These are phyloP conservation scores for Mormoops blainvillei DNA, from an alignment of 2,113 vertebrate species.

Conservation along the genomic window DNA sequence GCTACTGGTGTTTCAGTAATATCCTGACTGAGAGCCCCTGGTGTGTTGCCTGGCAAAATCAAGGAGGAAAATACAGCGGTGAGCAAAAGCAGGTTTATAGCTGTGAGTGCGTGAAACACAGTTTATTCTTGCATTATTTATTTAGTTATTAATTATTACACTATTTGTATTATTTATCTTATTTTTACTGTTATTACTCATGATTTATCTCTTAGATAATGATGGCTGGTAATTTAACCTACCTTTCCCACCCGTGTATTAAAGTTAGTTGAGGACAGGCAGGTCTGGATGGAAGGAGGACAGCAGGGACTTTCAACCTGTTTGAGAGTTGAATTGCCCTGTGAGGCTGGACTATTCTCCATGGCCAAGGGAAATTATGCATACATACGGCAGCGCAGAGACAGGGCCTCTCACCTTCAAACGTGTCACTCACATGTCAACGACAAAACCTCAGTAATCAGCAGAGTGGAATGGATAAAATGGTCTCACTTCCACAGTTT, in stretches of 20 bases:
- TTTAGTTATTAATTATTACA: not conserved
- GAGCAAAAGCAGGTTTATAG: not conserved
- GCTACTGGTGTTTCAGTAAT: not conserved
- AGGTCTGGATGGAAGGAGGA: not conserved
- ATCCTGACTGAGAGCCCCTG: not conserved
- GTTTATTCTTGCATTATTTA: not conserved
- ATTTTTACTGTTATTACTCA: not conserved
- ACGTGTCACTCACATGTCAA: not conserved
- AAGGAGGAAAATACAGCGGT: not conserved
- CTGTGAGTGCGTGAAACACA: not conserved
- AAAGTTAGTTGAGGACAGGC: not conserved
- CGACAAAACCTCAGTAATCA: not conserved
- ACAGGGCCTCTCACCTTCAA: not conserved
- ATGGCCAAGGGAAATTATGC: not conserved
- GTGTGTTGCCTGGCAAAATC: fast-evolving
- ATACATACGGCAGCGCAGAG: fast-evolving
- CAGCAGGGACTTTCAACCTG: fast-evolving
- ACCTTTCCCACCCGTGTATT: not conserved
- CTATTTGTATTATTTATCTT: not conserved
- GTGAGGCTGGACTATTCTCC: not conserved
- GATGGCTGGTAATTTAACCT: not conserved
- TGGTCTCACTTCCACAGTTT: not conserved
- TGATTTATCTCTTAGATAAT: not conserved
- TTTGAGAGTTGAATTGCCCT: not conserved
- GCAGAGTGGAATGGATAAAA: not conserved